Evolutionary conservation across 1,140 invertebrate species (phyloP), one percentile per base, ranked within the genome.

Genomic region (Araneus ventricosus): DNA sequence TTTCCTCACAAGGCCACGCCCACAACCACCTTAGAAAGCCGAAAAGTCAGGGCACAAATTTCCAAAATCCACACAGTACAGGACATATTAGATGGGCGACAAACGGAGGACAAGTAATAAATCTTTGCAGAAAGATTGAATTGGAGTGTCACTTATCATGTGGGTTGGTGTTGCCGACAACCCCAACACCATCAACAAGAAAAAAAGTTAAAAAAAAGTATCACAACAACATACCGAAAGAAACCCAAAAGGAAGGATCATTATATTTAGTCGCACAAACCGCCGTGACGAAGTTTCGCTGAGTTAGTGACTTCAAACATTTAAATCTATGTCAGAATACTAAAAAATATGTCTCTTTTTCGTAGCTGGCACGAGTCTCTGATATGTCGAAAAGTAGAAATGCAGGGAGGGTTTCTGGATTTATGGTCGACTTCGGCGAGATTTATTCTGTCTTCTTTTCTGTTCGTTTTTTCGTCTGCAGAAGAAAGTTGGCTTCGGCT

Each of bases 261-360:
- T 88, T 88, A 88, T 88, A 70, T 88, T 88, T 88, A 88, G 85
- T 63, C 57, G 14, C 34, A 34, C 52, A 37, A 75, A 75, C 45
- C 41, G 22, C 80, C 39, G 34, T 87, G 85, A 87, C 85, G 41
- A 61, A 37, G 52, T 61, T 59, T 85, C 8, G 52, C 57, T 39
- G 39, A 86, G 80, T 30, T 45, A 86, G 45, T 37, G 52, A 91
- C 41, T 61, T 63, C 84, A 70, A 63, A 86, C 80, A 92, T 92
- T 70, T 86, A 92, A 82, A 92, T 92, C 84, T 86, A 67, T 86
- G 90, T 86, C 90, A 90, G 34, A 34, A 52, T 92, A 70, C 57
- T 90, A 90, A 90, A 75, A 90, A 90, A 90, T 61, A 82, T 82
- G 52, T 80, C 52, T 67, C 20, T 87, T 67, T 27, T 41, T 86